Percentiles rank a stretch among this genome's conserved stretches.
These are phyloP conservation scores for Otocyon megalotis DNA, from an alignment of 2,113 vertebrate species.

Conservation along the genomic window DNA sequence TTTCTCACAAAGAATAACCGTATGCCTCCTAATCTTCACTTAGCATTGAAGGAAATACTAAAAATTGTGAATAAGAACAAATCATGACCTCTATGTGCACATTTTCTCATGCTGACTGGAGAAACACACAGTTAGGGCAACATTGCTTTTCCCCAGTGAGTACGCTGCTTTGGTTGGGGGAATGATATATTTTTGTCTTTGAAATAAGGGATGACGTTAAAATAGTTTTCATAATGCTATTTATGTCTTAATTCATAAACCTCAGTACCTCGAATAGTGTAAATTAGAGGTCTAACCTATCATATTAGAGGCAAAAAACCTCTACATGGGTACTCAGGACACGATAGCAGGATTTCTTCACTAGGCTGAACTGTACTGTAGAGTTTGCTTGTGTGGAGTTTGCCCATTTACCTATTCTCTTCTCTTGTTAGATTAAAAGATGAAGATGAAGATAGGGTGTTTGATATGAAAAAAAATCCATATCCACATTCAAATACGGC, in stretches of 20 bases:
- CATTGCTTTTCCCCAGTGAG: background rate
- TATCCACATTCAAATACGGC: background rate
- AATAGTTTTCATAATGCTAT: background rate
- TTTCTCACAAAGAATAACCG: background rate
- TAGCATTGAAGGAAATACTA: background rate
- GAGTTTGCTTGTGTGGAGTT: background rate
- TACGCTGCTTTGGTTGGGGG: background rate
- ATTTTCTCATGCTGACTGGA: background rate
- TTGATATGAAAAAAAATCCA: background rate
- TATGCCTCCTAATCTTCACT: background rate
- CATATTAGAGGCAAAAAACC: background rate
- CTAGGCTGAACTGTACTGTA: background rate
- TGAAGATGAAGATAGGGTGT: background rate
- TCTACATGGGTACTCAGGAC: background rate
- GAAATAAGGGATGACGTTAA: background rate
- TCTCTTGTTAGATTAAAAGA: background rate
- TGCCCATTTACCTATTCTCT: background rate
- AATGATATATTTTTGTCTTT: background rate
- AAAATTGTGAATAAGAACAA: background rate
- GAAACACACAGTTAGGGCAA: background rate
- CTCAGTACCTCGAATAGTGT: background rate
- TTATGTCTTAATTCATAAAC: background rate
- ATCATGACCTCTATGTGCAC: fast-evolving
- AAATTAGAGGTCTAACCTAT: background rate
- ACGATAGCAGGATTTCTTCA: background rate